Evolutionary conservation across 2,888 invertebrate species (phyloP).

Genomic region (Parnassius apollo): DNA sequence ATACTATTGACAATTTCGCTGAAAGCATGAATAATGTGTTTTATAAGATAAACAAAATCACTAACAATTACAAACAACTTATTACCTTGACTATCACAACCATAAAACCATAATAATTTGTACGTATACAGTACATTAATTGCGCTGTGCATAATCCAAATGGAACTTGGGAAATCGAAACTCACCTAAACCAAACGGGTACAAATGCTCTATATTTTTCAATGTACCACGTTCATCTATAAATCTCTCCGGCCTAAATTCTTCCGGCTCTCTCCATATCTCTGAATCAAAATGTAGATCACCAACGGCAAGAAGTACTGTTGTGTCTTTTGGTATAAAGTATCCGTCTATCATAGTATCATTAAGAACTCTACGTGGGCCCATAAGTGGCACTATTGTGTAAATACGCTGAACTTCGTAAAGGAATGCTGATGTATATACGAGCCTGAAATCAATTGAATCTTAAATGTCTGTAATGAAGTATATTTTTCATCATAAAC

Average conservation of each 20-base stretch:
- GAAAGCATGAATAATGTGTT: too few relatives aligned
- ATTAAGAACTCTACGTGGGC: constrained; percentile 69
- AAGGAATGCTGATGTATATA: constrained; percentile 78
- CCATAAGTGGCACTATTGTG: constrained; percentile 76
- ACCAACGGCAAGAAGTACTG: constrained; percentile 74
- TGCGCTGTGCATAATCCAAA: neutral
- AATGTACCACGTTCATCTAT: constrained; percentile 76
- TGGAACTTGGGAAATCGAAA: constrained; percentile 23
- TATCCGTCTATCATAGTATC: constrained; percentile 63
- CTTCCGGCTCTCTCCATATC: constrained; percentile 80
- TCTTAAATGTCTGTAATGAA: too few relatives aligned
- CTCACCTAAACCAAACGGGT: constrained; percentile 85
- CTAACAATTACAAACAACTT: too few relatives aligned
- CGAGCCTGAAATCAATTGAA: constrained; percentile 56
- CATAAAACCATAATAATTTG: too few relatives aligned
- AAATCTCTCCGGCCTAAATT: constrained; percentile 84
- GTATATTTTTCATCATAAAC: too few relatives aligned
- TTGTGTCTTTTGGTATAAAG: constrained; percentile 73
- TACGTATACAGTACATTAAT: too few relatives aligned
- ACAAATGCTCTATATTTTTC: constrained; percentile 77
- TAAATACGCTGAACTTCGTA: constrained; percentile 81
- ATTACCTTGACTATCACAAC: too few relatives aligned
- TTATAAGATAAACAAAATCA: too few relatives aligned
- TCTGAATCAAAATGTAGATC: constrained; percentile 77
- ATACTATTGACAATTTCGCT: too few relatives aligned